Base-by-base conservation (phyloP, 2,113 vertebrate species). In the Nothoprocta pentlandii region DNA sequence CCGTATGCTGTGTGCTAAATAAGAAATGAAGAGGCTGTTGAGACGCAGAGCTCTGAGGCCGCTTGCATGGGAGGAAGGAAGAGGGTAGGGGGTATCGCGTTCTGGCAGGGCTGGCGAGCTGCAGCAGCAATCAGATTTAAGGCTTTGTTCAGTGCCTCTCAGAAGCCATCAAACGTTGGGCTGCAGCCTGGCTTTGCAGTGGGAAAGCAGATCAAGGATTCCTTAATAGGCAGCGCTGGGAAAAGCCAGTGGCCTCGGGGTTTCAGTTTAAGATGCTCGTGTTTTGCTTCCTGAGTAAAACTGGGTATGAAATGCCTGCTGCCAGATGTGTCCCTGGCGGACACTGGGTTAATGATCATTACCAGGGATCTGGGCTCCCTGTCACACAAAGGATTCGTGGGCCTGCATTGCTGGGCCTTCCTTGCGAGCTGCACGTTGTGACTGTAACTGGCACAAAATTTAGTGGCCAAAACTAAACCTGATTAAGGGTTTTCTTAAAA, bases 201-300 rank as follows among this genome's bases (percentile, higher is more conserved):
- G 54, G 39, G 25, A 67, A 73, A 85, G 41, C 41, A 77, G n/a
- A n/a, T 30, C 16, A 69, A 77, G 63, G 74, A 74, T 63, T 16
- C 25, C 3, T 2, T 73, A 59, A 36, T 21, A 58, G 56, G 53
- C 87, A 85, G 56, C 41, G 19, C 15, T 13, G 2, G 76, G 69
- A 62, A 77, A 67, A 25, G 36, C 42, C n/a, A 26, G 56, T 64
- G 56, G 62, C 86, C 74, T 79, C 58, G 17, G 86, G 80, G 70
- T 71, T 90, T 87, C 56, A 30, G 0, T 49, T 5, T 79, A 39
- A 46, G 44, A 12, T 41, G 42, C 66, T 76, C 17, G 2, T 11
- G 21, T 58, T 94, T 68, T 85, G 53, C 69, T 93, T 87, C 59
- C 39, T 89, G 86, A 92, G 68, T 56, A 75, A 93, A 89, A 71